Evolutionary conservation across 2,113 vertebrate genomes (phyloP).

Genomic region (Cardinalis cardinalis): DNA sequence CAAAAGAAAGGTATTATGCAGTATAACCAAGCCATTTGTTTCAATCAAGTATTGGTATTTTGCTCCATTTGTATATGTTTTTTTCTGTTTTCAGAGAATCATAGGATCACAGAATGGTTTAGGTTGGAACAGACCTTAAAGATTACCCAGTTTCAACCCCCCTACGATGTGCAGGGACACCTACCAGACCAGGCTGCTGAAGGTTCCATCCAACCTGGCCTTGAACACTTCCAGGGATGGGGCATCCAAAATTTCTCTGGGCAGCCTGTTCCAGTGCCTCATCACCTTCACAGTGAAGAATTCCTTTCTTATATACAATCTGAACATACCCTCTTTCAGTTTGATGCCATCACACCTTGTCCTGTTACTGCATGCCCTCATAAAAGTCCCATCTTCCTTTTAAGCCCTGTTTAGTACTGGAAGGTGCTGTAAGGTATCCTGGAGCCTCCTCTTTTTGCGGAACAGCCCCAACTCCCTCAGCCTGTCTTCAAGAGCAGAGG

Average conservation of each 20-base stretch:
- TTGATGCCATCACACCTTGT: accelerated
- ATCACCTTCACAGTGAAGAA: not conserved
- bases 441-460: not conserved
- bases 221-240: not conserved
- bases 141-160: not conserved
- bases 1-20: not conserved
- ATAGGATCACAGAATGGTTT: not conserved
- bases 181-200: not conserved
- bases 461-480: not conserved
- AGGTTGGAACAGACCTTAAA: not conserved
- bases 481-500: not conserved
- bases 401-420: not conserved
- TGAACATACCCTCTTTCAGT: not conserved
- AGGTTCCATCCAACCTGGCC: not conserved
- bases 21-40: not conserved
- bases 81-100: not conserved
- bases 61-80: accelerated
- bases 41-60: not conserved
- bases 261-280: not conserved
- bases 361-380: not conserved
- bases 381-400: not conserved
- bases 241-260: not conserved
- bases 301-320: not conserved
- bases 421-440: not conserved
- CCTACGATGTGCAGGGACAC: not conserved